Base-by-base conservation (phyloP, 2,888 invertebrate genomes). In the Rhyacophila evoluta region DNA sequence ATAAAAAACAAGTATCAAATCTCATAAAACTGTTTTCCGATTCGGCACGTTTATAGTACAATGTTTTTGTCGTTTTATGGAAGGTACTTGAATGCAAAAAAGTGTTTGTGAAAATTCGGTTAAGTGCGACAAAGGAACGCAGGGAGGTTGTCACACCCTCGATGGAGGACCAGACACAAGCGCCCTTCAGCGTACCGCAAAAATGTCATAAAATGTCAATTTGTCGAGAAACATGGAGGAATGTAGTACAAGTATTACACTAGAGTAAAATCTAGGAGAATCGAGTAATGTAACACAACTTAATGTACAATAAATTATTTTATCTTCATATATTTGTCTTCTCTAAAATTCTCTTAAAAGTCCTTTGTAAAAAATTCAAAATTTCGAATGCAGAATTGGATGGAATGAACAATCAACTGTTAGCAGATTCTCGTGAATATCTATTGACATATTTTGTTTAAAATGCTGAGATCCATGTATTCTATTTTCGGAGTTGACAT, bases 191-290 rank as follows among this genome's bases (percentile, higher is more conserved):
- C 10, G 55, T 19, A 6, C 55, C 55, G 55, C 55, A 25, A 55
- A 55, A 55, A 55, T 55, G 55, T 55, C 25, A 55, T 55, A 55
- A 55, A 25, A 25, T 55, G 55, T 55, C 55, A 55, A 55, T 55
- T 55, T 55, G 55, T 19, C 19, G 15, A 19, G 55, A 19, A 25
- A 55, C 55, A 55, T 55, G 25, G 8, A 55, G 41, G 41, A 15
- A 15, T 15, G 41, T 41, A 15, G 41, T 15, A 41, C 41, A 41
- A n/a, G 41, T 6, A 15, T 5, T 39, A 3, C 15, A 15, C 11
- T 15, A 41, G 12, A 41, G 41, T 41, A 11, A 39, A 39, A 39
- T n/a, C 15, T 15, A 55, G 15, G 10, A 12, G 19, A 55, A 55
- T 6, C 12, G 55, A 55, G 55, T 8, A 25, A 5, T 55, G 10